These are phyloP conservation scores for Phalera bucephala DNA, from an alignment of 2,888 invertebrate species.

Conservation along the genomic window DNA sequence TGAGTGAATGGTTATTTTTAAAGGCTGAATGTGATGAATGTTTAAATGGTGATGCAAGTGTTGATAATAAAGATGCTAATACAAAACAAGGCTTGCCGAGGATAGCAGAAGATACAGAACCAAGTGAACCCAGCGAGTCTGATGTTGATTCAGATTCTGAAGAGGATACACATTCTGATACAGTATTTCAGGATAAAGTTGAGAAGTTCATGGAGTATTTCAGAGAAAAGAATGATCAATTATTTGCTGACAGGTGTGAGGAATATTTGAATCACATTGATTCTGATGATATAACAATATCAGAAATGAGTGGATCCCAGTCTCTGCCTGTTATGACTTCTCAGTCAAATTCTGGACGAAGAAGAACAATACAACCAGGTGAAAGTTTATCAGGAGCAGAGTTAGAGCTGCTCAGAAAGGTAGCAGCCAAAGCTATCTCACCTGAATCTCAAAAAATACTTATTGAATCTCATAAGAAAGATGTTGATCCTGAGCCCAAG, in stretches of 20 bases:
- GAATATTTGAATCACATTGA: conserved; percentile 82
- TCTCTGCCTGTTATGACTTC: conserved; percentile 75
- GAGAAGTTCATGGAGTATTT: conserved; percentile 89
- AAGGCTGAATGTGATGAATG: conserved; percentile 95
- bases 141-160: conserved; percentile 85
- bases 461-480: conserved; percentile 81
- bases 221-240: conserved; percentile 86
- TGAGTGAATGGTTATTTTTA: conserved; percentile 91
- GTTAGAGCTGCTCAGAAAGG: conserved; percentile 82
- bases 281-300: conserved; percentile 78
- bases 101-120: conserved; percentile 81
- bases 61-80: conserved; percentile 67
- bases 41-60: conserved; percentile 81
- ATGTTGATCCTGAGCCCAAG: conserved; percentile 80
- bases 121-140: conserved; percentile 84
- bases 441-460: conserved; percentile 79
- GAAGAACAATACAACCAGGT: conserved; percentile 85
- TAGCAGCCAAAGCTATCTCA: conserved; percentile 82
- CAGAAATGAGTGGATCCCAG: conserved; percentile 77
- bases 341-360: conserved; percentile 72
- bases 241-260: conserved; percentile 84
- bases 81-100: conserved; percentile 73
- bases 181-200: conserved; percentile 87
- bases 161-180: conserved; percentile 82
- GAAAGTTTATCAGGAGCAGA: conserved; percentile 84